A percentile compares a stretch with the other conserved stretches of the same genome.
Evolutionary conservation across 2,113 vertebrate species (phyloP).

Genomic region (Nycticryphes semicollaris): DNA sequence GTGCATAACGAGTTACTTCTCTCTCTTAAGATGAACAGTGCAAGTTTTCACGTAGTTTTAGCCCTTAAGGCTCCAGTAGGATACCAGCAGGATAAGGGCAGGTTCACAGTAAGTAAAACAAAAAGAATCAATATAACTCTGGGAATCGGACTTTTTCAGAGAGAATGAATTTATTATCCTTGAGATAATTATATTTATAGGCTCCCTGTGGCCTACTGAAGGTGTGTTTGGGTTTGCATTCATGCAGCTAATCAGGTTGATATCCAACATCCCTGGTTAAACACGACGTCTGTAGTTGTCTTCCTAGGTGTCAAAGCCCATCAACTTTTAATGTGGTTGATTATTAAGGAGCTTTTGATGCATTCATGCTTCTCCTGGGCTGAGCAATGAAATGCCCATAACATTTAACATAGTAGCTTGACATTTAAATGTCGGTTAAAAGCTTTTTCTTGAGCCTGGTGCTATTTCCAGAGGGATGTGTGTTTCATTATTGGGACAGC

Average conservation of each 20-base stretch:
- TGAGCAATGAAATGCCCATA: constrained; percentile 39
- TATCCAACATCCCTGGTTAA: neutral
- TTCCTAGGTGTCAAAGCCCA: constrained; percentile 47
- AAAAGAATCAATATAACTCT: neutral
- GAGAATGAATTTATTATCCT: neutral
- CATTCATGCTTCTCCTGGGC: constrained; percentile 51
- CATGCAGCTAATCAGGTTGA: neutral
- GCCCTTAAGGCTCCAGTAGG: neutral
- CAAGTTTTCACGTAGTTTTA: neutral
- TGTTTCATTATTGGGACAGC: neutral
- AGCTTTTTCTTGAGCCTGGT: constrained; percentile 42
- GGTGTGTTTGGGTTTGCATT: neutral
- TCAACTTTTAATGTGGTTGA: constrained; percentile 36
- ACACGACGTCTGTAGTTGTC: neutral
- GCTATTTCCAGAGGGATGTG: neutral
- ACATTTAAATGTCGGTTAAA: constrained; percentile 76
- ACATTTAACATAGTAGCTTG: constrained; percentile 56
- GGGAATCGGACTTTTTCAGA: neutral
- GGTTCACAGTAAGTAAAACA: neutral
- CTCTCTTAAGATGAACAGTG: neutral
- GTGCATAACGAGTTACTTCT: neutral
- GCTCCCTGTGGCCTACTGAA: neutral
- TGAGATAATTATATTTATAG: constrained; percentile 8
- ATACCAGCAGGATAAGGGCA: neutral
- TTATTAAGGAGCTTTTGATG: constrained; percentile 44